A percentile compares a stretch with the other conserved stretches of the same genome.
Evolutionary conservation across 2,797 vertebrate species (phyloP).

Genomic region (Steatocranus sp.): DNA sequence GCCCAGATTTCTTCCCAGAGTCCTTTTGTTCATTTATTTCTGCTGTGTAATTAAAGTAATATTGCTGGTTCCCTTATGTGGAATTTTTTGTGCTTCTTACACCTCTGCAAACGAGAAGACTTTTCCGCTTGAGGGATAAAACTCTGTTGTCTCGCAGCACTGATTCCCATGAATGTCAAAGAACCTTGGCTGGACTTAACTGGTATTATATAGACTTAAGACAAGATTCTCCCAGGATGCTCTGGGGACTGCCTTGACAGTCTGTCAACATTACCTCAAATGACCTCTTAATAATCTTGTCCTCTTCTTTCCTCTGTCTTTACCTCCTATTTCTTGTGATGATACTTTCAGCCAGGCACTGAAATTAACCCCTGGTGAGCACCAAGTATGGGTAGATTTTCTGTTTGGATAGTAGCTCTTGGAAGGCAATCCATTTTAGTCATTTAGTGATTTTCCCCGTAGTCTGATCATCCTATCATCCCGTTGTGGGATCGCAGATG

Average conservation of each 20-base stretch:
- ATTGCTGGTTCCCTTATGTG: not conserved
- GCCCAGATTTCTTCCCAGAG: not conserved
- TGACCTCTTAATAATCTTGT: not conserved
- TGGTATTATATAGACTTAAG: constrained; percentile 46
- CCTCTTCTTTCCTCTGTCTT: not conserved
- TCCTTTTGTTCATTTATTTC: not conserved
- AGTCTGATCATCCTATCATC: not conserved
- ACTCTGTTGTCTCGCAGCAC: not conserved
- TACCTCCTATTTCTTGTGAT: not conserved
- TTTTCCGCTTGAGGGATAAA: not conserved
- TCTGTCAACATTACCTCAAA: constrained; percentile 16
- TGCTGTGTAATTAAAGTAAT: not conserved
- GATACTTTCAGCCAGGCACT: not conserved
- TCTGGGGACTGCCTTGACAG: constrained; percentile 37
- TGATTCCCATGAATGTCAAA: constrained; percentile 14
- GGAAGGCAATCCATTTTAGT: not conserved
- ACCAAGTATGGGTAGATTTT: not conserved
- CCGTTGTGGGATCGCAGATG: not conserved
- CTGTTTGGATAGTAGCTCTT: not conserved
- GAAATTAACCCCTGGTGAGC: not conserved
- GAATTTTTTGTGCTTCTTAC: not conserved
- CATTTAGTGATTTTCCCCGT: not conserved
- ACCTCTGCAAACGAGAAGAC: not conserved
- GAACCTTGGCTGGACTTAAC: constrained; percentile 26
- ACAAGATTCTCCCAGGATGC: constrained; percentile 21